phyloP scores from a whole-genome alignment of 1,140 invertebrate genomes.

The Augochlora pura region DNA sequence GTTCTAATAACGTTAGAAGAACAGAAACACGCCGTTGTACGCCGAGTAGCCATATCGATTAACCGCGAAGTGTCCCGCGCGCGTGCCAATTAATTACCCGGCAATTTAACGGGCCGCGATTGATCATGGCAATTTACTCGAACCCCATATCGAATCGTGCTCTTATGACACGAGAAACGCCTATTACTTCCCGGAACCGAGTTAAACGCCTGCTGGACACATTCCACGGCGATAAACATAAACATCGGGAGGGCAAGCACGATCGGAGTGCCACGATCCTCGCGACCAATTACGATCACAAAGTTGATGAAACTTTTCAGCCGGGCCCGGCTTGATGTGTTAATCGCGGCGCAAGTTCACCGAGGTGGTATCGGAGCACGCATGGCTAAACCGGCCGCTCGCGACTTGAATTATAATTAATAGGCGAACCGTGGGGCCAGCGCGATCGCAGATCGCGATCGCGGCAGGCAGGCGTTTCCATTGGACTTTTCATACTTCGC shows the following conservation, averaged over 20 bases:
- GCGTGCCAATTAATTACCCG: conserved; percentile 38
- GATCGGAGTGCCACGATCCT: neutral
- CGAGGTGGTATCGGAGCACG: conserved; percentile 10
- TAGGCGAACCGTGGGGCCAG: neutral
- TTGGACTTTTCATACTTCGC: neutral
- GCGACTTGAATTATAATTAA: conserved; percentile 33
- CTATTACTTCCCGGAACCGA: conserved; percentile 23
- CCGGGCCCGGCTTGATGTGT: conserved; percentile 19
- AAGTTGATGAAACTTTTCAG: conserved; percentile 33
- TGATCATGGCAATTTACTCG: conserved; percentile 41
- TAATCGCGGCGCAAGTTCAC: conserved; percentile 2
- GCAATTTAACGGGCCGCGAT: conserved; percentile 29
- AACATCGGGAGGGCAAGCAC: neutral
- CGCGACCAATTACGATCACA: conserved; percentile 23
- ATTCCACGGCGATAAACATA: conserved; percentile 9
- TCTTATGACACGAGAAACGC: conserved; percentile 31
- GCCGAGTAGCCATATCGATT: conserved; percentile 13
- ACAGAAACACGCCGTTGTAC: conserved; percentile 12
- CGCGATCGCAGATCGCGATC: neutral
- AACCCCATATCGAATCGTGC: conserved; percentile 7
- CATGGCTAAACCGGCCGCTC: conserved; percentile 3
- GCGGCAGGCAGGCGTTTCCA: neutral
- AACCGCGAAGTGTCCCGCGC: conserved; percentile 5
- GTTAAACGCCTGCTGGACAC: neutral
- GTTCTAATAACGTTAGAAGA: neutral